Conservation (phyloP, 2,888 invertebrate genomes). For the Lymantria monacha region DNA sequence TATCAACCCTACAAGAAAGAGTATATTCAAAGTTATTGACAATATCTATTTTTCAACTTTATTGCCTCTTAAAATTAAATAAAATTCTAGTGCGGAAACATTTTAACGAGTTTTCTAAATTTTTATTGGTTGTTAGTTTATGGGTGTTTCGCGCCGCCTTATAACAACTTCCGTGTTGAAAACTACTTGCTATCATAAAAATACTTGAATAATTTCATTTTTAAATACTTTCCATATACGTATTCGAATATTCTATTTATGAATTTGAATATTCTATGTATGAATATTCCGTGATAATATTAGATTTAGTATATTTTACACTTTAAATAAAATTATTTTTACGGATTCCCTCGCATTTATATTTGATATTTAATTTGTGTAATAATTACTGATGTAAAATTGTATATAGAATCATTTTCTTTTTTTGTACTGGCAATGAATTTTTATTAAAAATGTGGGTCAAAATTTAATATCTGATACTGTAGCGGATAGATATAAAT, state of each 20-base stretch:
- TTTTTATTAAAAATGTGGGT: too few species aligned
- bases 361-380: too few species aligned
- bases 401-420: too few species aligned
- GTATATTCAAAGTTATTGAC: constrained; percentile 33
- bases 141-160: constrained; percentile 3
- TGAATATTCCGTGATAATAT: too few species aligned
- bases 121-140: constrained; percentile 6
- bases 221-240: neutral
- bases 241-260: neutral
- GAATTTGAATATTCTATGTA: neutral
- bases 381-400: too few species aligned
- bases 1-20: neutral
- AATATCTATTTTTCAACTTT: constrained; percentile 39
- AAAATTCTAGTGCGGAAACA: constrained; percentile 25
- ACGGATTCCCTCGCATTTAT: too few species aligned
- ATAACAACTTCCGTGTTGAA: constrained; percentile 4
- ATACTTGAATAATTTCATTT: neutral
- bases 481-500: too few species aligned
- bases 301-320: too few species aligned
- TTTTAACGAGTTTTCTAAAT: constrained; percentile 27
- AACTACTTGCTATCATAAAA: neutral
- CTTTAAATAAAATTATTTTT: too few species aligned
- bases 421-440: too few species aligned
- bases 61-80: constrained; percentile 44
- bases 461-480: too few species aligned